phyloP scores from a whole-genome alignment of 2,797 vertebrate genomes.

The Mastacembelus armatus region DNA sequence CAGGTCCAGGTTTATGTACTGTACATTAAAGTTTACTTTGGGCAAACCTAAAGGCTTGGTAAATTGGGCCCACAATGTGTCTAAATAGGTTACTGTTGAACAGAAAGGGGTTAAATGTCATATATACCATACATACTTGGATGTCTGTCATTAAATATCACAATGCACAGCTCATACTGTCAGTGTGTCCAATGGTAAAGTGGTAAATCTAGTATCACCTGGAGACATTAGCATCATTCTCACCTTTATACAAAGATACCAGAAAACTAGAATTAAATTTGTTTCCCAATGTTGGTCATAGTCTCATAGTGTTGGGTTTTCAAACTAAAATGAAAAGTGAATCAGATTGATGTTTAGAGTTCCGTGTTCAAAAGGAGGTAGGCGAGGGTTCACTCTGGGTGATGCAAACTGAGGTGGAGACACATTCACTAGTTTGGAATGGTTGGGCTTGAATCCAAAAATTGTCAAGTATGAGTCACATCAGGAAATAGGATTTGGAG shows the following conservation, averaged over 20 bases:
- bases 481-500: not conserved
- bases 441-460: not conserved
- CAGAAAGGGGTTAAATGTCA: not conserved
- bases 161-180: too few species aligned
- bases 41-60: not conserved
- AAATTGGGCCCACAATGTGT: not conserved
- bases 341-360: too few species aligned
- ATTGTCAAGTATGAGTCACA: not conserved
- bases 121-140: not conserved
- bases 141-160: not conserved
- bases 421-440: not conserved
- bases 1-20: not conserved
- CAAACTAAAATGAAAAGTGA: too few species aligned
- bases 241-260: not conserved
- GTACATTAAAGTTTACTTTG: not conserved
- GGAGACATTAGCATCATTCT: too few species aligned
- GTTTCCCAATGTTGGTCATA: too few species aligned
- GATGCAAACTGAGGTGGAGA: too few species aligned
- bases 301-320: too few species aligned
- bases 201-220: too few species aligned
- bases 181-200: too few species aligned
- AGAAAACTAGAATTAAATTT: too few species aligned
- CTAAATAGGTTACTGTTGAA: not conserved
- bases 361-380: not conserved
- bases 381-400: not conserved